Evolutionary conservation across 2,797 vertebrate species (phyloP), one percentile per base, ranked within the genome.

Genomic region (Siniperca undulata): DNA sequence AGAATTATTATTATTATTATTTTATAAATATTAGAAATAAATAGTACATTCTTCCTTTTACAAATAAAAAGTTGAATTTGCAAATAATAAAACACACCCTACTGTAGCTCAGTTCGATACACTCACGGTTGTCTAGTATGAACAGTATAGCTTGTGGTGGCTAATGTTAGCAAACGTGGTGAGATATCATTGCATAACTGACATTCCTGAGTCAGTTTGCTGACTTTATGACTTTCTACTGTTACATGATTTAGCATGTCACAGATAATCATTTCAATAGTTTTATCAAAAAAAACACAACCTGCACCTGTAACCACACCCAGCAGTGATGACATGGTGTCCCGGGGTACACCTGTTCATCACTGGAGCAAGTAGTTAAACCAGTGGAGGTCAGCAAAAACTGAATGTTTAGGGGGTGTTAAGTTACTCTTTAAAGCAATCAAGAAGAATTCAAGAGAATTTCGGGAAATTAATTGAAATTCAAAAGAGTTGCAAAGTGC

Each of bases 41-140:
- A 8, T 7, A 22, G 0, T 20, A 78, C 8, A 46, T 53, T 61
- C 1, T 44, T 52, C 52, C 13, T 22, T 72, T 59, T 24, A 70
- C 14, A 36, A 58, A 76, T n/a, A 66, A 24, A 66, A 68, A 30
- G 24, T 38, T 52, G 22, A 34, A n/a, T 70, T 73, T 40, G 56
- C 65, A 9, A 74, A 72, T 64, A 61, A 71, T 71, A 66, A 77
- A 74, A 55, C 20, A 27, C 34, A 52, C 3, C 22, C 14, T 24
- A 12, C 22, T 59, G 55, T 42, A 24, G 53, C 62, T 60, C 13
- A 12, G n/a, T 27, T 24, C 2, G 4, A 24, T 48, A 9, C 38
- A 17, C 27, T 58, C 62, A 36, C 20, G 12, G 9, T 30, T 27
- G 2, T 68, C 7, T 38, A 3, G 24, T 72, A 6, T 9, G 27